Conservation (phyloP, 1,140 invertebrate genomes). For the Batillaria attramentaria region DNA sequence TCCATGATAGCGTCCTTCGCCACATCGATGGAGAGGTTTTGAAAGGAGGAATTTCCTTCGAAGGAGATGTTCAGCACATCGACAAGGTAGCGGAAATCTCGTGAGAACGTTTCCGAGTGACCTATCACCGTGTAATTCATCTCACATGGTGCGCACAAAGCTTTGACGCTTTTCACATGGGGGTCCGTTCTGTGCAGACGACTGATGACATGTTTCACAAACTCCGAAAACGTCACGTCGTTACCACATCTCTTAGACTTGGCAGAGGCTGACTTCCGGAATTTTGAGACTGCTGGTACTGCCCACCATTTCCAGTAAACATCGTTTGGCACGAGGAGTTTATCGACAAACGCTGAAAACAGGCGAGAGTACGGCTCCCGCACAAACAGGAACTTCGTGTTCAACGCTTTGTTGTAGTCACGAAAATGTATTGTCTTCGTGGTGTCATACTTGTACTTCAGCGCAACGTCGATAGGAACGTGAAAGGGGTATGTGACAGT, state of each 20-base stretch:
- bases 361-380: constrained; percentile 32
- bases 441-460: not conserved
- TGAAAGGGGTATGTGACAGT: constrained; percentile 7
- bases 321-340: constrained; percentile 32
- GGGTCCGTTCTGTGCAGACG: not conserved
- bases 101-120: constrained; percentile 30
- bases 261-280: not conserved
- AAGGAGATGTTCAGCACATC: not conserved
- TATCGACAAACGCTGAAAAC: constrained; percentile 37
- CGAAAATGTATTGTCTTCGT: not conserved
- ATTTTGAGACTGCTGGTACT: not conserved
- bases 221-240: constrained; percentile 45
- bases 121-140: constrained; percentile 30
- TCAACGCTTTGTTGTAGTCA: too few species aligned
- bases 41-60: not conserved
- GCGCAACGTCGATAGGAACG: constrained; percentile 4
- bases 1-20: constrained; percentile 24
- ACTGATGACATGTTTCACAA: constrained; percentile 30
- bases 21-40: constrained; percentile 3
- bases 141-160: constrained; percentile 33
- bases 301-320: constrained; percentile 26
- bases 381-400: constrained; percentile 26
- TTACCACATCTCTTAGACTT: constrained; percentile 26
- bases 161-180: constrained; percentile 32
- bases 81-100: constrained; percentile 22